Percentiles rank a stretch among this genome's conserved stretches.
Evolutionary conservation across 2,797 vertebrate species (phyloP).

Genomic region (Selene dorsalis): DNA sequence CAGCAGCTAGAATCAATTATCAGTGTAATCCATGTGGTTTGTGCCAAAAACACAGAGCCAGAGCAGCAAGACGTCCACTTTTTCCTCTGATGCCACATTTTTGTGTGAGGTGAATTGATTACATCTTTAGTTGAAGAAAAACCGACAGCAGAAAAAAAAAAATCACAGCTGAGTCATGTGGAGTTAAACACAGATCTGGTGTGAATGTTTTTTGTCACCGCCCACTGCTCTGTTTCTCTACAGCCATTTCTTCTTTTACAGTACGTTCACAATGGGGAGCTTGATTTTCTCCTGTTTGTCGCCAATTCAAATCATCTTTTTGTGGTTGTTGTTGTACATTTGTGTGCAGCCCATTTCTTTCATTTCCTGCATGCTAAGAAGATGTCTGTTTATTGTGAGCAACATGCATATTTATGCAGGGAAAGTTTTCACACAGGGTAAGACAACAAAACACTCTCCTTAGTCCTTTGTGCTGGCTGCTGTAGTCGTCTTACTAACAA

Average conservation of each 20-base stretch:
- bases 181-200: constrained; percentile 25
- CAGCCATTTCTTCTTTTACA: background rate
- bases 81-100: background rate
- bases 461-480: too few relatives aligned
- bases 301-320: background rate
- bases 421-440: too few relatives aligned
- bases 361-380: too few relatives aligned
- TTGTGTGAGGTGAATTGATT: constrained; percentile 2
- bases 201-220: constrained; percentile 4
- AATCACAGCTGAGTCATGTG: constrained; percentile 25
- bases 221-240: background rate
- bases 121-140: constrained; percentile 21
- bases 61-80: background rate
- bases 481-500: too few relatives aligned
- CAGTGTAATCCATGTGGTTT: background rate
- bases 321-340: background rate
- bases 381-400: too few relatives aligned
- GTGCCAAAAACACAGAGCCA: background rate
- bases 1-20: background rate
- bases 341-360: background rate
- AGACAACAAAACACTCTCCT: too few relatives aligned
- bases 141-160: background rate
- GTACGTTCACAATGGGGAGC: background rate
- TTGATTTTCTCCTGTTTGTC: background rate
- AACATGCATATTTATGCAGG: too few relatives aligned